Conservation (phyloP, 2,113 vertebrate genomes). For the Thamnophis sirtalis region DNA sequence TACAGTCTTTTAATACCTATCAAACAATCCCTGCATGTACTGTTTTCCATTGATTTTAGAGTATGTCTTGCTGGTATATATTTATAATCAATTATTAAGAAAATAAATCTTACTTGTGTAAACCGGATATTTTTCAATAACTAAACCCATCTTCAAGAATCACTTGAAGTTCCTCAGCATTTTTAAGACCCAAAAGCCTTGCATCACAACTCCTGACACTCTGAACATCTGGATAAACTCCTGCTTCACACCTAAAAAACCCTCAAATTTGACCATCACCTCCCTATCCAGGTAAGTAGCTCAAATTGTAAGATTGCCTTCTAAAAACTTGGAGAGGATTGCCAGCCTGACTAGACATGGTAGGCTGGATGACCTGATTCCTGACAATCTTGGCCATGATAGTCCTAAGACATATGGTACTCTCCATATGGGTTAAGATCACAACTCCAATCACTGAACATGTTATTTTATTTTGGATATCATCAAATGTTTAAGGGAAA, state of each 20-base stretch:
- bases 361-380: neutral
- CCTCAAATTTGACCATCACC: neutral
- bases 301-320: neutral
- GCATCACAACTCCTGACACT: neutral
- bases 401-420: neutral
- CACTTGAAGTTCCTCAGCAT: neutral
- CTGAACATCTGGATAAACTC: neutral
- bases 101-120: neutral
- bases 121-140: neutral
- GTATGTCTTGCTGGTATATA: neutral
- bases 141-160: neutral
- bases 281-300: neutral
- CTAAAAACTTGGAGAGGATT: neutral
- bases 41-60: neutral
- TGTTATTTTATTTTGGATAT: neutral
- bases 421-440: neutral
- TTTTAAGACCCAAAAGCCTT: neutral
- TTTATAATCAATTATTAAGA: neutral
- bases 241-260: neutral
- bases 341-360: neutral
- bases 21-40: neutral
- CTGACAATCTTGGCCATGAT: neutral
- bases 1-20: neutral
- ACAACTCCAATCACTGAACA: neutral
- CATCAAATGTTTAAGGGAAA: neutral